Conservation (phyloP, 2,113 vertebrate species). For the Myocastor coypus region DNA sequence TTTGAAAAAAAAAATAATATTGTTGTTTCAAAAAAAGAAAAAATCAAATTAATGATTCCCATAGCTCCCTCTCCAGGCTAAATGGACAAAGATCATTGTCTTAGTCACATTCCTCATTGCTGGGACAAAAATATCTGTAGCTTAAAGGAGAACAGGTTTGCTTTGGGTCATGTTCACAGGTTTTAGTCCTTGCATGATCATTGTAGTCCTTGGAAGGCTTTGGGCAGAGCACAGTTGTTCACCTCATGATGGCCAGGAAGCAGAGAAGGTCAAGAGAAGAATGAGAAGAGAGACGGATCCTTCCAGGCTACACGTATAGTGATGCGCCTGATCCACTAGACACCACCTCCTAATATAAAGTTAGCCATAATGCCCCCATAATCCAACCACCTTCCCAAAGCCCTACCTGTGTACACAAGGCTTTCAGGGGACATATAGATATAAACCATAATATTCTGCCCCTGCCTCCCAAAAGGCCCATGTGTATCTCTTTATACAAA, state of each 20-base stretch:
- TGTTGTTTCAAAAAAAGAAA: background rate
- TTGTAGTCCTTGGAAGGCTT: background rate
- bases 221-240: background rate
- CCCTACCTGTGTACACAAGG: background rate
- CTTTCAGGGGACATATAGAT: background rate
- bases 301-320: background rate
- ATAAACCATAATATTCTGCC: background rate
- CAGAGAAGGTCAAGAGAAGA: background rate
- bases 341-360: background rate
- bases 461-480: background rate
- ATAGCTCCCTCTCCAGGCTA: background rate
- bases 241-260: background rate
- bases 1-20: no score
- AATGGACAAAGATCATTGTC: background rate
- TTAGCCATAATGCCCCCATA: background rate
- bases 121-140: background rate
- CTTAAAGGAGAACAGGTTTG: background rate
- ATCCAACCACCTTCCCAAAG: background rate
- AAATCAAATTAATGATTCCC: background rate
- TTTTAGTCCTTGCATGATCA: background rate
- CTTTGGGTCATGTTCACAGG: background rate
- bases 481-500: background rate
- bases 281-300: background rate
- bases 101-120: background rate
- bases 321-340: background rate